phyloP scores from a whole-genome alignment of 1,140 invertebrate genomes.

The Neotoxoptera formosana region DNA sequence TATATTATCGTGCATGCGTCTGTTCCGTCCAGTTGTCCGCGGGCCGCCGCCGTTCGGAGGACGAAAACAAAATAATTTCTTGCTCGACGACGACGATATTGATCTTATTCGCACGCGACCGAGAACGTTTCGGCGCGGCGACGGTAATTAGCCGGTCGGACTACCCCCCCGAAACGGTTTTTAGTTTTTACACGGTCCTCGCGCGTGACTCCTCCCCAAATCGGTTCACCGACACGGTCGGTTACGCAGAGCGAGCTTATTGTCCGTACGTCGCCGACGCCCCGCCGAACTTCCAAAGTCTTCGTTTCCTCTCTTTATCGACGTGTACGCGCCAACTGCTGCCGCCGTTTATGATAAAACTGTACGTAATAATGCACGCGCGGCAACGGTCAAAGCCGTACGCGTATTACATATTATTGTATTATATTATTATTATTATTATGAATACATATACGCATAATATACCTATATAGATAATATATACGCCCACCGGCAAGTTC shows the following conservation, averaged over 20 bases:
- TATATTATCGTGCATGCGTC: background rate
- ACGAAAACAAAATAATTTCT: background rate
- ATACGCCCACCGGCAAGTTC: constrained; percentile 40
- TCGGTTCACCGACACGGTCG: background rate
- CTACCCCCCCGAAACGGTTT: constrained; percentile 14
- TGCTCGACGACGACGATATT: background rate
- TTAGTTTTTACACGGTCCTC: background rate
- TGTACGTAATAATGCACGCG: background rate
- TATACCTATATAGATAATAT: background rate
- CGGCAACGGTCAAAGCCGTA: background rate
- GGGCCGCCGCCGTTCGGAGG: background rate
- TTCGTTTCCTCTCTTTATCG: too few species aligned
- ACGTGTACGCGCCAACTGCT: too few species aligned
- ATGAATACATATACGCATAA: background rate
- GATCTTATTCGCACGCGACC: background rate
- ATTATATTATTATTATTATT: background rate
- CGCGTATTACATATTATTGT: too few species aligned
- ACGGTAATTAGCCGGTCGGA: background rate
- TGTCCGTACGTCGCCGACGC: background rate
- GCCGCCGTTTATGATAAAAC: background rate
- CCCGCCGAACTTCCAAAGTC: background rate
- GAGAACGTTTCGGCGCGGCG: background rate
- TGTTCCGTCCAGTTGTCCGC: background rate
- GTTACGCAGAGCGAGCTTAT: background rate
- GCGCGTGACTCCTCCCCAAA: background rate